Base-by-base conservation (phyloP, 2,888 invertebrate species). In the Tetrapedia diversipes region DNA sequence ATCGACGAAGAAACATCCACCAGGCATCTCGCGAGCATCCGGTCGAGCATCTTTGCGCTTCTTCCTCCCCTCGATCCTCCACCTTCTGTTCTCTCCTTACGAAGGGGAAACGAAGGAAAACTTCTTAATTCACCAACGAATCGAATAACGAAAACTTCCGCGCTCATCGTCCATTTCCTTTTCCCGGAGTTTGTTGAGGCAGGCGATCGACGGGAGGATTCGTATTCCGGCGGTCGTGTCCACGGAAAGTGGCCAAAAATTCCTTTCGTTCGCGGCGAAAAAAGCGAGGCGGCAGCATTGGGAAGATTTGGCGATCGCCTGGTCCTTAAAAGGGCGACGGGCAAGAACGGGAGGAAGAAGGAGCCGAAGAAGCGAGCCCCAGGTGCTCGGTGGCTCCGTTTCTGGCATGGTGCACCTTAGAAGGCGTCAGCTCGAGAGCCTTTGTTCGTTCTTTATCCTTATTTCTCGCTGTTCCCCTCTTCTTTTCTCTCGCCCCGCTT, bases 341-440 rank as follows among this genome's bases (percentile, higher is more conserved):
- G 43, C 43, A 64, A 64, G 69, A 76, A 69, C 59, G 47, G 47
- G 19, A 59, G 47, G 64, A 63, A 76, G 68, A 68, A 76, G 68
- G 54, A 66, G 66, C n/a, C 49, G 60, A 74, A 74, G 66, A 77
- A 67, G 72, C 76, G 19, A 63, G 37, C 60, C 83, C 82, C 86
- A 85, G 85, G 84, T 87, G 82, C 69, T 82, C 72, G 80, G 74
- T 80, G 81, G 80, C 81, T 87, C 84, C 85, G 84, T 88, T 89
- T 89, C 89, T 89, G 89, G 88, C 85, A 86, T 61, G 67, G 45
- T 80, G 41, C 57, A 81, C 88, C 89, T 87, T 89, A 89, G 86
- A 88, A 87, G 88, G 89, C 86, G 82, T 86, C 86, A 74, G 76
- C 71, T 77, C 72, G 80, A 64, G 69, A 77, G 68, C 49, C 82